phyloP scores from a whole-genome alignment of 2,797 vertebrate species.

The Odontamblyopus lacepedii region DNA sequence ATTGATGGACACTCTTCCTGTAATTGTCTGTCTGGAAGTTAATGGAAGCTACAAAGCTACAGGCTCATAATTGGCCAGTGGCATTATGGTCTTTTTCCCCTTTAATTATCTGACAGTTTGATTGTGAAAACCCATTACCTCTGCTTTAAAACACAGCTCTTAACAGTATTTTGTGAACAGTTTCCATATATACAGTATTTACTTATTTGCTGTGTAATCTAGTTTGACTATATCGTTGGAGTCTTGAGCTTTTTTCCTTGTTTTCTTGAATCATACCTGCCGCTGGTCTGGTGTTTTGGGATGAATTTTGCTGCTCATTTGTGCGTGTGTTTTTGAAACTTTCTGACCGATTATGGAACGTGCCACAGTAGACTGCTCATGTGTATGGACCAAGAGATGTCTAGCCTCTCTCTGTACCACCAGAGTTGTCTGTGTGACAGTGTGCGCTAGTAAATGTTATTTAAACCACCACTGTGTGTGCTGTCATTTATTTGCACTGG shows the following conservation, averaged over 20 bases:
- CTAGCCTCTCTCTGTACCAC: slow-evolving; percentile 65
- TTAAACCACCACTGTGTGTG: slow-evolving; percentile 64
- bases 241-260: slow-evolving; percentile 54
- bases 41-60: slow-evolving; percentile 56
- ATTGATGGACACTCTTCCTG: slow-evolving; percentile 35
- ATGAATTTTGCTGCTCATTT: slow-evolving; percentile 61
- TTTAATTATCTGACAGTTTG: slow-evolving; percentile 73
- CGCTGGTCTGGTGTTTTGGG: slow-evolving; percentile 64
- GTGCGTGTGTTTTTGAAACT: slow-evolving; percentile 45
- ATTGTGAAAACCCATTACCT: slow-evolving; percentile 81
- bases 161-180: slow-evolving; percentile 62
- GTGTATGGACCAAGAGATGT: slow-evolving; percentile 64
- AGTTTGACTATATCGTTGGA: slow-evolving; percentile 55
- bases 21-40: slow-evolving; percentile 36
- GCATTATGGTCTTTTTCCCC: slow-evolving; percentile 27
- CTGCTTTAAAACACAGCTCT: slow-evolving; percentile 68
- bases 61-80: slow-evolving; percentile 61
- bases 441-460: slow-evolving; percentile 83
- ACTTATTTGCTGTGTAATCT: slow-evolving; percentile 79
- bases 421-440: slow-evolving; percentile 64
- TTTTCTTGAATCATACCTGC: slow-evolving; percentile 50
- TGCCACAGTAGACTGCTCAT: slow-evolving; percentile 55
- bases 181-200: slow-evolving; percentile 62
- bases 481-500: slow-evolving; percentile 5
- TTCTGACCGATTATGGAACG: slow-evolving; percentile 43